Conservation (phyloP, 1,140 invertebrate genomes). For the Danaus plexippus region DNA sequence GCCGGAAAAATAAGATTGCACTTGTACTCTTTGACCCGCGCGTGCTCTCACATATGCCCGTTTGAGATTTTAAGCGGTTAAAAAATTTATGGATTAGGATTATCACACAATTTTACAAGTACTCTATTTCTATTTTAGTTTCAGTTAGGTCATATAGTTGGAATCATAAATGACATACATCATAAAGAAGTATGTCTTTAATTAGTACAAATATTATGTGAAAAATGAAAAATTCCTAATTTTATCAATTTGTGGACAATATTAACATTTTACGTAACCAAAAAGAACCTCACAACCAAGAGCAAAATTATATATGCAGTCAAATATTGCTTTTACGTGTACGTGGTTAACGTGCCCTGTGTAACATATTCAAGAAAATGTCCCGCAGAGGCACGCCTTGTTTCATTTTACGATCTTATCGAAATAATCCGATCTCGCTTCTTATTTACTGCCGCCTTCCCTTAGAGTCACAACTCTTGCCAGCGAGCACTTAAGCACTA, state of each 20-base stretch:
- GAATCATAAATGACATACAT: too few relatives aligned
- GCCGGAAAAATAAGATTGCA: slow-evolving; percentile 64
- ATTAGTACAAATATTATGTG: too few relatives aligned
- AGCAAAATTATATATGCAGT: slow-evolving; percentile 8
- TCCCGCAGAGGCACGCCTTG: slow-evolving; percentile 54
- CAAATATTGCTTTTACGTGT: slow-evolving; percentile 16
- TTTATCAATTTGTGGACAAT: too few relatives aligned
- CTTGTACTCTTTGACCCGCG: slow-evolving; percentile 30
- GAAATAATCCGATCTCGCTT: slow-evolving; percentile 69
- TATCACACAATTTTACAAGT: too few relatives aligned
- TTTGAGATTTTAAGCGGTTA: too few relatives aligned
- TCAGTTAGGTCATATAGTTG: too few relatives aligned
- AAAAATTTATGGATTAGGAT: too few relatives aligned
- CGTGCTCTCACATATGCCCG: slow-evolving; percentile 25
- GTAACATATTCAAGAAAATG: slow-evolving; percentile 60
- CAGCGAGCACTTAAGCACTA: slow-evolving; percentile 18
- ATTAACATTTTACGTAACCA: too few relatives aligned
- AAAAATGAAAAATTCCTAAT: too few relatives aligned
- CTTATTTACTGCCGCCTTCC: slow-evolving; percentile 67
- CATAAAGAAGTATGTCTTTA: too few relatives aligned
- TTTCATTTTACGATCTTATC: slow-evolving; percentile 71
- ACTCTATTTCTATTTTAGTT: too few relatives aligned
- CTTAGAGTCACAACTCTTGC: slow-evolving; percentile 45
- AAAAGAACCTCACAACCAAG: too few relatives aligned
- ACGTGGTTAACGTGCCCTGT: slow-evolving; percentile 25